Evolutionary conservation across 2,797 vertebrate genomes (phyloP).

Genomic region (Syncerus caffer): DNA sequence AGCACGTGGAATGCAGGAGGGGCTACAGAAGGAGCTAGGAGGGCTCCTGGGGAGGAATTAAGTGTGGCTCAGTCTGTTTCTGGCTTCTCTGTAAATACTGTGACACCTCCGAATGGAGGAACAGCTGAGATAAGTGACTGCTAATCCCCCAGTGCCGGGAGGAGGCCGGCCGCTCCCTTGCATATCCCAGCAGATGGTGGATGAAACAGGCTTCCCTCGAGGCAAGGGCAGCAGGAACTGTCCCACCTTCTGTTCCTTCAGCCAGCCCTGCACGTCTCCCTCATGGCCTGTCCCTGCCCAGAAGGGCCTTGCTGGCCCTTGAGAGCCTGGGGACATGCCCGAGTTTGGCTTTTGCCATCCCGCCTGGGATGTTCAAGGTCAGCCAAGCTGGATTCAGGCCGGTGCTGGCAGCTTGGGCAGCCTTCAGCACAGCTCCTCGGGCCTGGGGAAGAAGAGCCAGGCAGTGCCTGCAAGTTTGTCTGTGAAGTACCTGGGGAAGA

Average conservation of each 20-base stretch:
- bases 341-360: not conserved
- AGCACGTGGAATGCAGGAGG: conserved; percentile 21
- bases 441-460: not conserved
- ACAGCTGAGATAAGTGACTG: conserved; percentile 84
- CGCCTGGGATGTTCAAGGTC: conserved; percentile 51
- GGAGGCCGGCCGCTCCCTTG: conserved; percentile 48
- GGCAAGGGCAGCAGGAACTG: conserved; percentile 67
- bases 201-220: conserved; percentile 60
- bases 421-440: not conserved
- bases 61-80: conserved; percentile 72
- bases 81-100: conserved; percentile 81
- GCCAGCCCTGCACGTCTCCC: conserved; percentile 29
- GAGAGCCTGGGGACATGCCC: not conserved
- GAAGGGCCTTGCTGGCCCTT: conserved; percentile 8
- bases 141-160: conserved; percentile 77
- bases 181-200: conserved; percentile 69
- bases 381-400: conserved; percentile 36
- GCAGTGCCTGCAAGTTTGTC: not conserved
- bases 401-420: not conserved
- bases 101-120: conserved; percentile 77
- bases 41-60: conserved; percentile 74
- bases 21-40: not conserved
- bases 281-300: not conserved
- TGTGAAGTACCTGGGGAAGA: not conserved
- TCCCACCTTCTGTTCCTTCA: conserved; percentile 71